phyloP scores from a whole-genome alignment of 1,140 invertebrate species.

The Musca domestica region DNA sequence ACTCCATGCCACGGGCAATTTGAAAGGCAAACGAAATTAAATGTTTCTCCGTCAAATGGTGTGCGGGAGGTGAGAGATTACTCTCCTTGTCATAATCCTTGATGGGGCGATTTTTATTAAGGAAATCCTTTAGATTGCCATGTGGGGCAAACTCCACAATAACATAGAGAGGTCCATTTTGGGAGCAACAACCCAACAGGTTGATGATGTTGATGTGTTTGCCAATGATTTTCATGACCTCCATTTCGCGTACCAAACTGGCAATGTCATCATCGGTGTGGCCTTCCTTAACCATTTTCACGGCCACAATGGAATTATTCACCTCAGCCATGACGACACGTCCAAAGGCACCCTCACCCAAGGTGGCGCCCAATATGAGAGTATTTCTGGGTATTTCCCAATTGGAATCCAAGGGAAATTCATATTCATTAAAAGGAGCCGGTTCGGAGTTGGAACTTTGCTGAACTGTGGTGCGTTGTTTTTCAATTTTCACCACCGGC shows the following conservation, averaged over 20 bases:
- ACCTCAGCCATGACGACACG: slow-evolving; percentile 87
- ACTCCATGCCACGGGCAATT: slow-evolving; percentile 96
- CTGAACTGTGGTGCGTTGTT: slow-evolving; percentile 69
- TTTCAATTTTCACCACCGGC: slow-evolving; percentile 83
- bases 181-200: slow-evolving; percentile 93
- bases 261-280: slow-evolving; percentile 97
- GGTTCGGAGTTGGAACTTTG: slow-evolving; percentile 60
- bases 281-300: slow-evolving; percentile 99
- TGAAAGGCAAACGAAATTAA: slow-evolving; percentile 95
- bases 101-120: slow-evolving; percentile 76
- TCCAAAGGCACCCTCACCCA: slow-evolving; percentile 95
- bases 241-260: slow-evolving; percentile 96
- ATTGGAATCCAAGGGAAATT: slow-evolving; percentile 84
- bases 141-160: slow-evolving; percentile 94
- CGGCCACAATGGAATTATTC: slow-evolving; percentile 85
- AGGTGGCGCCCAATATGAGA: slow-evolving; percentile 71
- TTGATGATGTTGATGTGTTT: slow-evolving; percentile 97
- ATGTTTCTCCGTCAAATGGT: slow-evolving; percentile 85
- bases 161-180: slow-evolving; percentile 90
- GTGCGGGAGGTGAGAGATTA: slow-evolving; percentile 58
- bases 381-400: slow-evolving; percentile 87
- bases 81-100: slow-evolving; percentile 55
- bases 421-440: slow-evolving; percentile 81
- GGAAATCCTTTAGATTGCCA: slow-evolving; percentile 92
- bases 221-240: slow-evolving; percentile 98